A percentile compares a stretch with the other conserved stretches of the same genome.
phyloP scores from a whole-genome alignment of 2,797 vertebrate species.

The Dromococcyx pavoninus region DNA sequence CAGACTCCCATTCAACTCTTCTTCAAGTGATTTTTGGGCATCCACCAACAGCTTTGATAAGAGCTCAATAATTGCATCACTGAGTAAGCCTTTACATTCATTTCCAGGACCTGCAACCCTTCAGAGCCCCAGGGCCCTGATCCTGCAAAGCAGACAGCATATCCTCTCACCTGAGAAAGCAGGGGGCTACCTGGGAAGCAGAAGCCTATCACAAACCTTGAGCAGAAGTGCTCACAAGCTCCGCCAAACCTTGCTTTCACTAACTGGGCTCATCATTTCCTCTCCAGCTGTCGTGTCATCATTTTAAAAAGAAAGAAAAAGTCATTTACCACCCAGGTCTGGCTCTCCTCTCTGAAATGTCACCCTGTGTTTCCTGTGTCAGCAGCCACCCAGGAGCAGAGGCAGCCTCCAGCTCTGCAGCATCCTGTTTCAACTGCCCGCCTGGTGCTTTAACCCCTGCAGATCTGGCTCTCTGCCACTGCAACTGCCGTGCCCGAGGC shows the following conservation, averaged over 20 bases:
- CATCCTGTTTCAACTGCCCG: not conserved
- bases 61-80: not conserved
- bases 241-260: not conserved
- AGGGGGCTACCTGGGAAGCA: not conserved
- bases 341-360: not conserved
- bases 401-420: conserved; percentile 10
- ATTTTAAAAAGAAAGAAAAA: not conserved
- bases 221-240: not conserved
- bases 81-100: not conserved
- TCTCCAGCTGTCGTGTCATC: not conserved
- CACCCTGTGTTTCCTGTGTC: conserved; percentile 20
- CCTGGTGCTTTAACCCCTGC: conserved; percentile 8
- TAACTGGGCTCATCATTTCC: not conserved
- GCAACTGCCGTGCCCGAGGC: not conserved
- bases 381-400: conserved; percentile 52
- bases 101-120: not conserved
- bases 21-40: not conserved
- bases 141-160: not conserved
- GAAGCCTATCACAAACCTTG: rapidly evolving
- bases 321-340: not conserved
- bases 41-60: not conserved
- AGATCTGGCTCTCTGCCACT: not conserved
- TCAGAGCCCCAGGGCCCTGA: not conserved
- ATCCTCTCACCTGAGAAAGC: not conserved
- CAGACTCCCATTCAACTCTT: not conserved